phyloP scores from a whole-genome alignment of 2,888 invertebrate species.

The Micropterix aruncella region DNA sequence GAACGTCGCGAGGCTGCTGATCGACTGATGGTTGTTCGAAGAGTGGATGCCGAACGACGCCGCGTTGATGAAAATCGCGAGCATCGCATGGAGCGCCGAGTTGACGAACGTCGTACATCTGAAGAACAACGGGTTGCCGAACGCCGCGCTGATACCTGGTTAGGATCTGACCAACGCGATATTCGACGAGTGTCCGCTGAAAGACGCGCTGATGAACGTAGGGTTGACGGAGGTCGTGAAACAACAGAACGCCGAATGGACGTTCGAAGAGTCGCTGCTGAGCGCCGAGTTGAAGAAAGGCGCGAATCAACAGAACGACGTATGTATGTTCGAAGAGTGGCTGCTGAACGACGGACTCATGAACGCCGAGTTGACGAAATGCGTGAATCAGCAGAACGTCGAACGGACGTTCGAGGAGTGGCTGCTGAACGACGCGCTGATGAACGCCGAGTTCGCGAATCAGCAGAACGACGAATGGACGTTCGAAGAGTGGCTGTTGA shows the following conservation, averaged over 20 bases:
- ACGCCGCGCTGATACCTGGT: no score
- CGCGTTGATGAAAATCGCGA: no score
- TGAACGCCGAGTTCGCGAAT: no score
- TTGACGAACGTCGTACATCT: no score
- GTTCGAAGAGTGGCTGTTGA: not conserved
- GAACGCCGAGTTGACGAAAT: no score
- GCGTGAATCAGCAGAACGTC: no score
- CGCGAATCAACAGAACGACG: not conserved
- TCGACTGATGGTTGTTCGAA: no score
- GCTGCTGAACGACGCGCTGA: not conserved
- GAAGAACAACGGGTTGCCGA: no score
- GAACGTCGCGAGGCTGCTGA: no score
- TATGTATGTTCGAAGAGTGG: not conserved
- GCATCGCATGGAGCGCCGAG: no score
- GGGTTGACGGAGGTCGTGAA: not conserved
- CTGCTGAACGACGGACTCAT: not conserved
- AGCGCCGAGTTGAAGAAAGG: not conserved
- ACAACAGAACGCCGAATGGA: not conserved
- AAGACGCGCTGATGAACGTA: not conserved
- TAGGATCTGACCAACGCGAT: no score
- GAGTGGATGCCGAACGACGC: no score
- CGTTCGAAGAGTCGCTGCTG: not conserved
- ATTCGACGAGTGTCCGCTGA: not conserved
- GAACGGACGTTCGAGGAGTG: not conserved
- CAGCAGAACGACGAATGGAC: not conserved